Conservation (phyloP, 64 coral and sea anemone genomes). For the Pocillopora verrucosa region DNA sequence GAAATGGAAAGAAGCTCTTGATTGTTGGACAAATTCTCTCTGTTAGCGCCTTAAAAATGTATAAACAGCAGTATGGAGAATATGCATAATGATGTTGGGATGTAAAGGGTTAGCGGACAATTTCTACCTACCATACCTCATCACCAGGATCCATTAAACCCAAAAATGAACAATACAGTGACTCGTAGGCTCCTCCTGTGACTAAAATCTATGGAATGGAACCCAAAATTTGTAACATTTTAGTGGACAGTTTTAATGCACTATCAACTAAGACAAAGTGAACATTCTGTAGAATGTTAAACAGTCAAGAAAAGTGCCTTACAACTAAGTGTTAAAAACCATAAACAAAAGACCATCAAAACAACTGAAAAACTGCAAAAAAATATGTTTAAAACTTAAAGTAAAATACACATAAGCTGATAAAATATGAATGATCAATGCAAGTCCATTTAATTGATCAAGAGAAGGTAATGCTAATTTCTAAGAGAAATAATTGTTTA, state of each 20-base stretch:
- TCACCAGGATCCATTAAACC: conserved; percentile 82
- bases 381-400: too few species aligned
- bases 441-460: too few species aligned
- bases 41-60: not conserved
- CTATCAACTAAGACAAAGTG: not conserved
- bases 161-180: conserved; percentile 80
- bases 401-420: not conserved
- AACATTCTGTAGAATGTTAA: too few species aligned
- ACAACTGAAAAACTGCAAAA: too few species aligned
- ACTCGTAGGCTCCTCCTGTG: conserved; percentile 92
- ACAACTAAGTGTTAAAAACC: too few species aligned
- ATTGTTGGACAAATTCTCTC: not conserved
- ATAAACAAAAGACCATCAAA: too few species aligned
- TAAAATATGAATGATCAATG: too few species aligned
- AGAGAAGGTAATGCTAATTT: too few species aligned
- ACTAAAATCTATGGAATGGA: conserved; percentile 56
- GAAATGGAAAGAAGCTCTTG: not conserved
- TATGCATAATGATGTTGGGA: not conserved
- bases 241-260: not conserved
- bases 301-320: too few species aligned
- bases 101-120: not conserved
- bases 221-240: not conserved
- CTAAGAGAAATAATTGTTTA: too few species aligned
- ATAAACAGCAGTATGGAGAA: not conserved
- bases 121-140: conserved; percentile 55